Evolutionary conservation across 2,888 invertebrate genomes (phyloP).

Genomic region (Eumerus sabulonum): DNA sequence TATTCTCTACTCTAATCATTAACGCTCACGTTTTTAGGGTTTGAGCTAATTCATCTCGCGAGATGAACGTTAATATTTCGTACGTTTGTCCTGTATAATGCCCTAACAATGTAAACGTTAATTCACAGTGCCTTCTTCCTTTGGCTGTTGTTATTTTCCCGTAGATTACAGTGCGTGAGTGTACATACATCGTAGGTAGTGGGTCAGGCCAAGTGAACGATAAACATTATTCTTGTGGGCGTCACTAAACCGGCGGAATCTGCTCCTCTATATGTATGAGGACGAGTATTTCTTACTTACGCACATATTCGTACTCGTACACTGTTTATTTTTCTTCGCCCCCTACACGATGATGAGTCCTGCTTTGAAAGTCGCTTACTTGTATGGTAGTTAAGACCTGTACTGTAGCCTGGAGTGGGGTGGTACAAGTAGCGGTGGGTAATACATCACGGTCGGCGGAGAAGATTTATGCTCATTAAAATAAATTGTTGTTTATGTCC

Average conservation of each 20-base stretch:
- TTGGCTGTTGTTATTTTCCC: neutral
- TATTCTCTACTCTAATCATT: constrained; percentile 16
- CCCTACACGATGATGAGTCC: constrained; percentile 22
- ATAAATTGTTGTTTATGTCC: constrained; percentile 55
- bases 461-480: constrained; percentile 59
- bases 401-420: no score
- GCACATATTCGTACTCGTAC: constrained; percentile 17
- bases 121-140: constrained; percentile 24
- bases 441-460: constrained; percentile 26
- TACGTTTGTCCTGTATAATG: neutral
- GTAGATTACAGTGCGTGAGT: neutral
- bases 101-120: constrained; percentile 38
- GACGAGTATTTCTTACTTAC: constrained; percentile 36
- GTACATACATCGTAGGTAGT: neutral
- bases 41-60: constrained; percentile 16
- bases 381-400: no score
- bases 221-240: constrained; percentile 32
- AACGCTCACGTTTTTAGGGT: constrained; percentile 40
- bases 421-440: neutral
- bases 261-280: neutral
- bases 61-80: constrained; percentile 27
- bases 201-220: neutral
- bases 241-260: constrained; percentile 26
- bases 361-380: neutral
- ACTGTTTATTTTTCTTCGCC: constrained; percentile 8